A percentile compares a stretch with the other conserved stretches of the same genome.
These are phyloP conservation scores for Carassius carassius DNA, from an alignment of 2,113 vertebrate species.

Conservation along the genomic window DNA sequence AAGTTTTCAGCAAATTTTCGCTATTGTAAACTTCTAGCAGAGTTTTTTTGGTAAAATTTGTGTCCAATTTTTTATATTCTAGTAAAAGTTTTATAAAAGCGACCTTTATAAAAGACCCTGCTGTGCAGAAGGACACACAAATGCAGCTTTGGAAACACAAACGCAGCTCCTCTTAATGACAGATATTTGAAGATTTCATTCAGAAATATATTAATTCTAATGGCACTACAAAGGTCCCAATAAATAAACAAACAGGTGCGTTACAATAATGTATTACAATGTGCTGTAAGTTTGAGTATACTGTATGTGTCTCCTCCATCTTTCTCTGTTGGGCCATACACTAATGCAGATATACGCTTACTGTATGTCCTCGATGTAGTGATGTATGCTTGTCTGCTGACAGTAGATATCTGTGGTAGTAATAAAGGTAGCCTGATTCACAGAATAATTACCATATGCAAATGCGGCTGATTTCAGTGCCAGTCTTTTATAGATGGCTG, in stretches of 20 bases:
- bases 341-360: slow-evolving; percentile 19
- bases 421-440: slow-evolving; percentile 46
- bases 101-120: too few relatives aligned
- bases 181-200: not conserved
- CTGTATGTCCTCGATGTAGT: slow-evolving; percentile 8
- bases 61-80: not conserved
- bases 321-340: not conserved
- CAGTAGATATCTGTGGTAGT: slow-evolving; percentile 36
- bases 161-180: not conserved
- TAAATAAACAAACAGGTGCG: too few relatives aligned
- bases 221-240: not conserved
- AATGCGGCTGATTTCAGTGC: slow-evolving; percentile 43
- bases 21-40: not conserved
- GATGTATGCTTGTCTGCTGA: slow-evolving; percentile 33
- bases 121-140: not conserved
- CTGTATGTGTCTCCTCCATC: not conserved
- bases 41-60: not conserved
- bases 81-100: not conserved
- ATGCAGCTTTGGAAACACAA: not conserved
- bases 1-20: too few relatives aligned
- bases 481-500: slow-evolving; percentile 40
- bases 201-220: not conserved
- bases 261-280: not conserved
- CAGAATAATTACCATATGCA: slow-evolving; percentile 46
- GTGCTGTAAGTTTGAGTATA: too few relatives aligned